Base-by-base conservation (phyloP, 2,797 vertebrate species). In the Leptoclinus maculatus region DNA sequence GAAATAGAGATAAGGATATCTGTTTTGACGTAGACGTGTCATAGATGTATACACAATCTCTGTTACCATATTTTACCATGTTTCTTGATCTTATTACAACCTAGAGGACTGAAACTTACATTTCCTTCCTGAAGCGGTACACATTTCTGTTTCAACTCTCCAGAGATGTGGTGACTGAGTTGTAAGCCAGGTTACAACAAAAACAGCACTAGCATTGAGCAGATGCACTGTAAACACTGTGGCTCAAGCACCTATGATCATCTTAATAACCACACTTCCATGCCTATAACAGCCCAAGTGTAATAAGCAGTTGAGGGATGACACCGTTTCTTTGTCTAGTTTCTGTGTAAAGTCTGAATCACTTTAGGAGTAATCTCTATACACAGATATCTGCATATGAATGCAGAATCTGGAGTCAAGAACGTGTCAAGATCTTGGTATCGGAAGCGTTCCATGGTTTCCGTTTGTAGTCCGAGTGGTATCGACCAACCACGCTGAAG, bases 121-220 rank as follows among this genome's bases (percentile, higher is more conserved):
- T 56, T 14, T 60, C 4, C 7, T 36, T n/a, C 39, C 32, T 32
- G 17, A 17, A 16, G 9, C 11, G 3, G 3, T 19, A 11, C 5
- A 38, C 49, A 32, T 32, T 49, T 25, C 25, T 69, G 72, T n/a
- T 25, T 67, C 43, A 57, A 39, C 43, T 32, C 34, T 38, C 14
- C 47, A 16, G 23, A 39, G 54, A 54, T 38, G 54, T 49, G 8
- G 8, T n/a, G 45, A 45, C 38, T 45, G 21, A 70, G 34, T 16
- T 74, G 47, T 57, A 66, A 17, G 34, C 32, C 23, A 14, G 2
- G 59, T 78, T 49, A 51, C 58, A 45, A 43, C 63, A 36, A 39
- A 32, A 77, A 10, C n/a, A 34, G 11, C 32, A 68, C 34, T 9
- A 21, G 27, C 43, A 56, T 66, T 71, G 19, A 25, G 34, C 2